These are phyloP conservation scores for Malthinus flaveolus DNA, from an alignment of 2,888 invertebrate species.

Conservation along the genomic window DNA sequence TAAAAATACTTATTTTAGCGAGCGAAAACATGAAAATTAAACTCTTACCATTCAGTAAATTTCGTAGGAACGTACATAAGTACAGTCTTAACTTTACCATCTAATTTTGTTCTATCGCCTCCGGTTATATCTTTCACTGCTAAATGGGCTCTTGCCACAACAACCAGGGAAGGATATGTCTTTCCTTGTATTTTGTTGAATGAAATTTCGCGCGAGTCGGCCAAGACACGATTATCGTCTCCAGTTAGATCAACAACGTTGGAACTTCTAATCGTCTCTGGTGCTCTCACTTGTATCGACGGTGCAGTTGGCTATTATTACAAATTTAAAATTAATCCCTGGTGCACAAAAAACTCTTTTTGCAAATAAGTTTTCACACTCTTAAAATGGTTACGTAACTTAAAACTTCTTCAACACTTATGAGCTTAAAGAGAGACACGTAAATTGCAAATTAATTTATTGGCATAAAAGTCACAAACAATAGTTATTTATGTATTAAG, in stretches of 20 bases:
- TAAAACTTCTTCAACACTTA: too few species aligned
- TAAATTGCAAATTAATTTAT: too few species aligned
- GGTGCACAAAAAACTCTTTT: too few species aligned
- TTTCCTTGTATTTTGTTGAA: conserved; percentile 80
- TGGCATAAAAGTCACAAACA: too few species aligned
- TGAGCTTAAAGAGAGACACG: too few species aligned
- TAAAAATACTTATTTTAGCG: conserved; percentile 9
- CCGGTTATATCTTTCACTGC: conserved; percentile 67
- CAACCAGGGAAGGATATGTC: conserved; percentile 85
- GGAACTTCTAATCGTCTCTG: conserved; percentile 35
- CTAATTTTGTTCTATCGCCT: conserved; percentile 64
- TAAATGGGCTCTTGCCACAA: conserved; percentile 79
- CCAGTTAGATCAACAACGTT: conserved; percentile 65
- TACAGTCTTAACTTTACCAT: conserved; percentile 80
- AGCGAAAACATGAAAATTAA: not conserved
- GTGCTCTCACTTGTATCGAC: not conserved
- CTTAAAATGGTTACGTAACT: too few species aligned
- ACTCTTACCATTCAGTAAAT: conserved; percentile 77
- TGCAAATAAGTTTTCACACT: too few species aligned
- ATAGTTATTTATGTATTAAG: too few species aligned
- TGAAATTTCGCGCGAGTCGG: conserved; percentile 73
- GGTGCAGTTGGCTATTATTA: not conserved
- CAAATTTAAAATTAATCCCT: too few species aligned
- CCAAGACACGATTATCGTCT: conserved; percentile 65
- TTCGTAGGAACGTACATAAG: conserved; percentile 81